A percentile compares a stretch with the other conserved stretches of the same genome.
Conservation (phyloP, 1,140 invertebrate species). For the Eulimnadia texana region DNA sequence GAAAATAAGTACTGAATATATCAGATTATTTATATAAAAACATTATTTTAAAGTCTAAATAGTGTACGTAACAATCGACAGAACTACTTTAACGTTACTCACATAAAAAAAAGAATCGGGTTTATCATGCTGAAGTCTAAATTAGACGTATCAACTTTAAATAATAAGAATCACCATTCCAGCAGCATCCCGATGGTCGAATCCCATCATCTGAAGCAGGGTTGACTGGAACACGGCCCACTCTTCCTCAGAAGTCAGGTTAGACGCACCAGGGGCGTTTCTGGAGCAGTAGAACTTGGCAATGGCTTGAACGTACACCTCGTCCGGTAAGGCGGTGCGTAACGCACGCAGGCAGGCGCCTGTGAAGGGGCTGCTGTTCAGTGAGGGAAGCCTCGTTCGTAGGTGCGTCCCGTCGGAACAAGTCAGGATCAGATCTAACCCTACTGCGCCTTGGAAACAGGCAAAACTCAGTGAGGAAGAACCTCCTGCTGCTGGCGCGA, state of each 20-base stretch:
- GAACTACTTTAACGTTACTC: too few species aligned
- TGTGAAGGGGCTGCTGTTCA: conserved; percentile 19
- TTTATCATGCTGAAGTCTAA: too few species aligned
- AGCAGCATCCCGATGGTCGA: background rate
- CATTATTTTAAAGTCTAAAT: too few species aligned
- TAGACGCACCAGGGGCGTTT: conserved; percentile 70
- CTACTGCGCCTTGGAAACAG: background rate
- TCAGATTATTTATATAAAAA: too few species aligned
- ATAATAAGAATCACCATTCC: conserved; percentile 2
- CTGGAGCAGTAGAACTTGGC: conserved; percentile 71
- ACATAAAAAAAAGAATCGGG: too few species aligned
- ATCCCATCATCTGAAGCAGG: conserved; percentile 21
- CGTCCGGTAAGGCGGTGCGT: conserved; percentile 53
- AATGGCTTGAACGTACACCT: conserved; percentile 56
- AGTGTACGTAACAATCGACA: too few species aligned
- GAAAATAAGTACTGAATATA: too few species aligned
- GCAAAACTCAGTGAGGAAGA: conserved; percentile 41
- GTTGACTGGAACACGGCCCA: conserved; percentile 59
- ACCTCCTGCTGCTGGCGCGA: conserved; percentile 42
- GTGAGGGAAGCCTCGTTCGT: conserved; percentile 18
- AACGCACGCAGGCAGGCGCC: conserved; percentile 51
- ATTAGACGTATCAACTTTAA: too few species aligned
- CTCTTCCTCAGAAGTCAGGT: conserved; percentile 58
- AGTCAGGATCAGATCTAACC: conserved; percentile 3
- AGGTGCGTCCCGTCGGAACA: conserved; percentile 13